Evolutionary conservation across 2,888 invertebrate species (phyloP).

Genomic region (Eulithis testata): DNA sequence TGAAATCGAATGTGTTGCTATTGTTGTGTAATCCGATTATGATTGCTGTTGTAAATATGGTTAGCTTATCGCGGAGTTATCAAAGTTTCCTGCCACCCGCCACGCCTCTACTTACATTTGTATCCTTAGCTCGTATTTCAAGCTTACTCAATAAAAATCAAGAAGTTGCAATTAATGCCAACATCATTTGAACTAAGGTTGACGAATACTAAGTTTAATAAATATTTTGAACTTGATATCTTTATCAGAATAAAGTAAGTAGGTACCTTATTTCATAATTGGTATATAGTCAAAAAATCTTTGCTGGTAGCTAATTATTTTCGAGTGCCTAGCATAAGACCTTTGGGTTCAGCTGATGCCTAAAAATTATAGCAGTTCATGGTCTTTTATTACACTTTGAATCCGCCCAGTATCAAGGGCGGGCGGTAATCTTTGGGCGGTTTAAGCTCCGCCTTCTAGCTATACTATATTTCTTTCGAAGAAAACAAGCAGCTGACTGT

Average conservation of each 20-base stretch:
- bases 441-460: conserved; percentile 47
- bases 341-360: no score
- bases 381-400: conserved; percentile 6
- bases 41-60: conserved; percentile 50
- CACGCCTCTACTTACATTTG: conserved; percentile 33
- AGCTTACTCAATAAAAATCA: background rate
- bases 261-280: no score
- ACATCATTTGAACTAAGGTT: no score
- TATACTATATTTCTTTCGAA: background rate
- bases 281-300: no score
- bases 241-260: no score
- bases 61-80: conserved; percentile 55
- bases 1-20: conserved; percentile 52
- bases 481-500: no score
- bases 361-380: no score
- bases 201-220: no score
- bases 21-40: conserved; percentile 63
- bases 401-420: conserved; percentile 57
- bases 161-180: no score
- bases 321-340: no score
- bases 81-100: conserved; percentile 46
- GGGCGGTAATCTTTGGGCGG: conserved; percentile 55
- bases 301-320: no score
- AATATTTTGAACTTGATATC: no score
- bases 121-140: background rate